These are phyloP conservation scores for Heterochromis multidens DNA, from an alignment of 2,113 vertebrate genomes.

Conservation along the genomic window DNA sequence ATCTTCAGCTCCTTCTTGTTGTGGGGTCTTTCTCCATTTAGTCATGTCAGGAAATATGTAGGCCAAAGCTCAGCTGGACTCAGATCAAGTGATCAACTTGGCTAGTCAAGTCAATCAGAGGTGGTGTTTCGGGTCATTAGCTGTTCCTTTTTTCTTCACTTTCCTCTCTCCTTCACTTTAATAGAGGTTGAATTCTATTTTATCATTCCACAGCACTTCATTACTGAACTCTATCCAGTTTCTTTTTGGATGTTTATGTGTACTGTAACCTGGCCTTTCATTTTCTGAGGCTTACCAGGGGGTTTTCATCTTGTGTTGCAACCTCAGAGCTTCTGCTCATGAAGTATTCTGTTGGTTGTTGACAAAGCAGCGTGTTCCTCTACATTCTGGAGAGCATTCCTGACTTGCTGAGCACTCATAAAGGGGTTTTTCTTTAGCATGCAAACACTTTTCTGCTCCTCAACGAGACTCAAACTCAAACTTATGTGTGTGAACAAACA, in stretches of 20 bases:
- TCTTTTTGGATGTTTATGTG: neutral
- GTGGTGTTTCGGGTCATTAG: neutral
- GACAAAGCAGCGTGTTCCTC: neutral
- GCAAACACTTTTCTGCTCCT: neutral
- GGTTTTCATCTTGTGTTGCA: neutral
- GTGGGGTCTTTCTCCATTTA: neutral
- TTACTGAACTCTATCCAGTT: neutral
- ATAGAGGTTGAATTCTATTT: neutral
- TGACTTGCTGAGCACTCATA: neutral
- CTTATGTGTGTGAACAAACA: neutral
- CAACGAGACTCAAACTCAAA: neutral
- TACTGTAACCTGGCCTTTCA: neutral
- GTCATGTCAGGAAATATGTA: neutral
- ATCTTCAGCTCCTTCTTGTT: neutral
- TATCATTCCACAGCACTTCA: neutral
- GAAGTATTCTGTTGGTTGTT: neutral
- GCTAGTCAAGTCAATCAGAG: neutral
- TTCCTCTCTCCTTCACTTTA: neutral
- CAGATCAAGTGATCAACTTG: neutral
- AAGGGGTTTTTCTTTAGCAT: neutral
- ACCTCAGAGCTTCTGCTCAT: neutral
- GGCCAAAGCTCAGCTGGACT: neutral
- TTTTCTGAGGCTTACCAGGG: neutral
- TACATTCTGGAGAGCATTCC: neutral
- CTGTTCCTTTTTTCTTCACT: neutral